Evolutionary conservation across 2,797 vertebrate genomes (phyloP).

Genomic region (Acanthiza pusilla): DNA sequence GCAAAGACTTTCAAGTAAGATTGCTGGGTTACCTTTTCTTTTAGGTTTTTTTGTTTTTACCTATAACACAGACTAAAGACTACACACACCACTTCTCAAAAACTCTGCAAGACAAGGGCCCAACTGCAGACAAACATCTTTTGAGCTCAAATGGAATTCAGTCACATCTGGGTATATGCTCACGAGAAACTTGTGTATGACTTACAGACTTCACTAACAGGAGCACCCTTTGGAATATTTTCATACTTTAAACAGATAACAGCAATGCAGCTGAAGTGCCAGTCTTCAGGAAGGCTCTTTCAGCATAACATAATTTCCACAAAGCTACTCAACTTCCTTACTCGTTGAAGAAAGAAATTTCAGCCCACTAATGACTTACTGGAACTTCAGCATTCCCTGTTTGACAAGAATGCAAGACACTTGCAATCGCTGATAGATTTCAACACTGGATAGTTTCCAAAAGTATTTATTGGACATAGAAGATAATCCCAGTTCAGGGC

Average conservation of each 20-base stretch:
- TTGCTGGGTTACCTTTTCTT: neutral
- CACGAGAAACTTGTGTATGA: neutral
- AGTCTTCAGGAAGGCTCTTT: neutral
- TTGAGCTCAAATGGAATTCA: neutral
- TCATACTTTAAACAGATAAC: neutral
- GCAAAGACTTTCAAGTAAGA: neutral
- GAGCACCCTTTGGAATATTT: neutral
- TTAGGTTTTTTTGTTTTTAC: neutral
- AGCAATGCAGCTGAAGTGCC: neutral
- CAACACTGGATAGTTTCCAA: neutral
- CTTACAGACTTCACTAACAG: neutral
- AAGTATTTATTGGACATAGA: neutral
- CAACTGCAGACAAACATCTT: neutral
- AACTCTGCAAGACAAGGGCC: neutral
- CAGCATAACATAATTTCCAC: neutral
- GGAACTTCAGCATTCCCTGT: neutral
- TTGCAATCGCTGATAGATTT: neutral
- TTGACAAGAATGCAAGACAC: neutral
- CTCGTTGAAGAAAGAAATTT: neutral
- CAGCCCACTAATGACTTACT: neutral
- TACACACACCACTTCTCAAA: neutral
- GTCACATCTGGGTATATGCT: neutral
- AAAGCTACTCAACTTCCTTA: neutral
- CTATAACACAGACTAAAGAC: neutral
- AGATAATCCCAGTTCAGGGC: neutral